Evolutionary conservation across 2,113 vertebrate species (phyloP).

Genomic region (Tragelaphus buxtoni): DNA sequence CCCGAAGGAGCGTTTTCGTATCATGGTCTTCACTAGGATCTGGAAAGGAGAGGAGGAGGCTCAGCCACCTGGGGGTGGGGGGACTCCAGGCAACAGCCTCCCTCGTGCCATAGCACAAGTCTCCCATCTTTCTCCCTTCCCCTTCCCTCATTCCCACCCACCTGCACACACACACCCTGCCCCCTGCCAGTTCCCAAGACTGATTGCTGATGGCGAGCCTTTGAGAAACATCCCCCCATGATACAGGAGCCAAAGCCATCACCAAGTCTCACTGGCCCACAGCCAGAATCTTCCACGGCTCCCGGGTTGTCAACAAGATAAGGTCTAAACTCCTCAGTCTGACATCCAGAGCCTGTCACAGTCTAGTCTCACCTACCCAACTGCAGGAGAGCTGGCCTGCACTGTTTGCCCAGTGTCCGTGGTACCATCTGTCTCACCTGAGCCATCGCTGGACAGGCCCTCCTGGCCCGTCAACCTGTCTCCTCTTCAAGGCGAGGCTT

Average conservation of each 20-base stretch:
- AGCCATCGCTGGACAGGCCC: neutral
- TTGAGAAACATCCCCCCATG: neutral
- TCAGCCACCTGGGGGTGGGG: neutral
- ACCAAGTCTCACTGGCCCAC: neutral
- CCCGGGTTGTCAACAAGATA: neutral
- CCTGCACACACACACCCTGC: neutral
- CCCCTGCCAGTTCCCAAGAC: neutral
- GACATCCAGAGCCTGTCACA: neutral
- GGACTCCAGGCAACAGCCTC: neutral
- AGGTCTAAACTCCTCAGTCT: neutral
- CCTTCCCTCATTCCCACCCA: neutral
- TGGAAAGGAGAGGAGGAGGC: slow-evolving; percentile 64
- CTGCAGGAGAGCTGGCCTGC: neutral
- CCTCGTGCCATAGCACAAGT: neutral
- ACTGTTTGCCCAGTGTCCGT: neutral
- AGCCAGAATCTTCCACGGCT: neutral
- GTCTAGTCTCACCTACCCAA: neutral
- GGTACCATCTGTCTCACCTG: neutral
- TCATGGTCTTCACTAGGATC: slow-evolving; percentile 98
- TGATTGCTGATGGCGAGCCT: neutral
- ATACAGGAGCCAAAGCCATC: neutral
- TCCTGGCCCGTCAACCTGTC: neutral
- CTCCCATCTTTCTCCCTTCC: neutral
- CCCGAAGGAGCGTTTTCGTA: slow-evolving; percentile 96
- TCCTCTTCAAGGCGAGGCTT: neutral